Conservation (phyloP, 2,888 invertebrate species). For the Electrophaes corylata region DNA sequence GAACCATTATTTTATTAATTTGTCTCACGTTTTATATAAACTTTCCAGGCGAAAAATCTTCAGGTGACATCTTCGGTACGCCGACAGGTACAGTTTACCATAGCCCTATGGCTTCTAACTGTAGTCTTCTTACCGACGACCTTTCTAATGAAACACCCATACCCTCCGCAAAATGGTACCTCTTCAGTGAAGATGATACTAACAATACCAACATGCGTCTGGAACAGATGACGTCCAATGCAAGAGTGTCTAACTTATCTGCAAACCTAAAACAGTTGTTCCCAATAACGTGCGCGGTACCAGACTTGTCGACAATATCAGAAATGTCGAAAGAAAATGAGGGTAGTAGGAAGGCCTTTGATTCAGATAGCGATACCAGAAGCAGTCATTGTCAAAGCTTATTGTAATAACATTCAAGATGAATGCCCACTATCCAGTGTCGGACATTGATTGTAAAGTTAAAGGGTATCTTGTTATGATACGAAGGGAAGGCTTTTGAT, state of each 20-base stretch:
- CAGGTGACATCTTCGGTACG: slow-evolving; percentile 31
- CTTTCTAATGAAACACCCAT: slow-evolving; percentile 54
- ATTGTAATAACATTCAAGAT: slow-evolving; percentile 17
- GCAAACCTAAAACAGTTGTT: slow-evolving; percentile 67
- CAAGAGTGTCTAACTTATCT: slow-evolving; percentile 4
- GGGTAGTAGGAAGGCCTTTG: slow-evolving; percentile 48
- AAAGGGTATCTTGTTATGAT: no score
- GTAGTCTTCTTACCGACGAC: slow-evolving; percentile 72
- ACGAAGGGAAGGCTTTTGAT: slow-evolving; percentile 46
- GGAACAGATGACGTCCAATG: slow-evolving; percentile 19
- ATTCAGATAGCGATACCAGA: slow-evolving; percentile 42
- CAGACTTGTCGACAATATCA: slow-evolving; percentile 72
- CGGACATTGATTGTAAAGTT: no score
- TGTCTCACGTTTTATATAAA: not conserved
- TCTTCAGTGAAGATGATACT: slow-evolving; percentile 70
- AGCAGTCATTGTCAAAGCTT: slow-evolving; percentile 46
- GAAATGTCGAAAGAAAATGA: slow-evolving; percentile 67
- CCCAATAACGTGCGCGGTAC: slow-evolving; percentile 67
- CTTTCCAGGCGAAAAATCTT: slow-evolving; percentile 33
- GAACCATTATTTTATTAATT: no score
- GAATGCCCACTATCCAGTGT: no score
- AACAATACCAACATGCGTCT: slow-evolving; percentile 36
- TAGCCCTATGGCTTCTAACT: slow-evolving; percentile 44
- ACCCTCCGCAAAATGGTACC: slow-evolving; percentile 59
- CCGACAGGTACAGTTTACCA: slow-evolving; percentile 43